Evolutionary conservation across 23 tunicate species (phyloP).

Genomic region (Ciona savignyi): DNA sequence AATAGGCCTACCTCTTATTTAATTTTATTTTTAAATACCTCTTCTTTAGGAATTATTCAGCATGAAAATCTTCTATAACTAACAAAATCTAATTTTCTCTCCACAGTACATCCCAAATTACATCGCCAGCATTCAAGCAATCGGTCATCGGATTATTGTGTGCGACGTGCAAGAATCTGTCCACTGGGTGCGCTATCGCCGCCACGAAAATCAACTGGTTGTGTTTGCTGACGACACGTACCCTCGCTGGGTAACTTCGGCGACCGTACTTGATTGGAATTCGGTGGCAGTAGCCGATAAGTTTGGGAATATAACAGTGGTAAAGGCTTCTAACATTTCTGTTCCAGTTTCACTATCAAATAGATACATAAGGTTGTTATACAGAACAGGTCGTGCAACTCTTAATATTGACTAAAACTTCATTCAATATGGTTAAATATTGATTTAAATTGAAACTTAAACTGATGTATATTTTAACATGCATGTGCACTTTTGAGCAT

Average conservation of each 20-base stretch:
- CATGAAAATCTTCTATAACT: no score
- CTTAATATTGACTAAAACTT: no score
- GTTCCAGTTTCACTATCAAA: no score
- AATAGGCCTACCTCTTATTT: background rate
- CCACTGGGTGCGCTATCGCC: slow-evolving; percentile 88
- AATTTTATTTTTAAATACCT: background rate
- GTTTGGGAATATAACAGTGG: slow-evolving; percentile 86
- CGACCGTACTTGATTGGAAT: slow-evolving; percentile 80
- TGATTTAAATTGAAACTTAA: no score
- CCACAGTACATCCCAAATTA: slow-evolving; percentile 82
- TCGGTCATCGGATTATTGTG: slow-evolving; percentile 89
- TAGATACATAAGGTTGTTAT: no score
- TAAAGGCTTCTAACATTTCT: no score
- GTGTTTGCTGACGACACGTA: slow-evolving; percentile 99
- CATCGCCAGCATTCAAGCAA: slow-evolving; percentile 66
- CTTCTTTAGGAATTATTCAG: no score
- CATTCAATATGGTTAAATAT: no score
- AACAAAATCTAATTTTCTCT: background rate
- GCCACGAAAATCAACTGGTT: slow-evolving; percentile 87
- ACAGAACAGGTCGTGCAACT: no score
- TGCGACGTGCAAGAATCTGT: slow-evolving; percentile 94
- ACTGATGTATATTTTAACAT: no score
- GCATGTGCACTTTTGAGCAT: no score
- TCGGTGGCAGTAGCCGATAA: slow-evolving; percentile 95
- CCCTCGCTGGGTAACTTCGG: slow-evolving; percentile 95